Evolutionary conservation across 1,140 invertebrate species (phyloP), one percentile per base, ranked within the genome.

Genomic region (Polypedilum pembai): DNA sequence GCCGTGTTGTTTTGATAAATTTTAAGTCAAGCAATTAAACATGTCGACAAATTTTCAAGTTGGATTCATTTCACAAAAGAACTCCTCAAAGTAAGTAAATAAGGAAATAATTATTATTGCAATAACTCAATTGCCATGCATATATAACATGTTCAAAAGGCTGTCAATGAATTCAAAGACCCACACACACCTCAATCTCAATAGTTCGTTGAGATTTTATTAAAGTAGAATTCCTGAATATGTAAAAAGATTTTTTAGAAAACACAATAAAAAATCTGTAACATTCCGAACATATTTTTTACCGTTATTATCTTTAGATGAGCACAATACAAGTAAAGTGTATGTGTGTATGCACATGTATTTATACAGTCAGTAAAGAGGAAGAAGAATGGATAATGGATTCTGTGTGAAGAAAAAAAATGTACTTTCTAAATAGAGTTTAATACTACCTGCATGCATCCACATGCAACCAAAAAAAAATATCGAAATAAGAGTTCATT

Each of bases 41-140:
- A 69, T 69, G 65, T 69, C 65, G 3, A 69, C 65, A 8, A 69
- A 69, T 18, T 69, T 69, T 20, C 65, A 69, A 69, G 65, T 69
- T 18, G 65, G 65, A 18, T 69, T 69, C 20, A 21, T 69, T 8
- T 69, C 65, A 20, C 65, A 69, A 69, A 69, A 69, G 10, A 69
- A 69, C 18, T 69, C 65, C 8, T 69, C 65, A 69, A 69, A 69
- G 65, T 69, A 69, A 69, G 65, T 69, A 69, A 4, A 69, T 10
- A n/a, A 12, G 45, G 3, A 56, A n/a, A 56, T 56, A 56, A 56
- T 56, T 56, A 56, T 56, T 33, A 33, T 33, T 33, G 24, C 24
- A 33, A 5, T 33, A 33, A 33, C 24, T 33, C 24, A 33, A 33
- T 33, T 33, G 24, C 24, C 24, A 33, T 33, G 24, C 24, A 33